A percentile compares a stretch with the other conserved stretches of the same genome.
These are phyloP conservation scores for Musca domestica DNA, from an alignment of 1,140 invertebrate species.

Conservation along the genomic window DNA sequence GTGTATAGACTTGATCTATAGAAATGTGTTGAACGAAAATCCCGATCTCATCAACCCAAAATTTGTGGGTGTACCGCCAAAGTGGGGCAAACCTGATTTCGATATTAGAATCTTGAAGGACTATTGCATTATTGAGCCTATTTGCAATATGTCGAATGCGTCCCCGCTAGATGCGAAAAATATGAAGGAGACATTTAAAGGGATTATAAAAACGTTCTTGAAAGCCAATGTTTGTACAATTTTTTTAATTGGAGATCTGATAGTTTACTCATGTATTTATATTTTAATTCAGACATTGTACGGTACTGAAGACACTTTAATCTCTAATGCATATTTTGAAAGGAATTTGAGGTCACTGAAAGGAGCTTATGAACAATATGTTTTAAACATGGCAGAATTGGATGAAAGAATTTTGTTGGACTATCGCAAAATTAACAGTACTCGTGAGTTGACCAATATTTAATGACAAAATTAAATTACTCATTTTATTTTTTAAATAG, in stretches of 20 bases:
- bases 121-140: constrained; percentile 78
- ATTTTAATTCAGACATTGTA: constrained; percentile 37
- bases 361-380: constrained; percentile 86
- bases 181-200: constrained; percentile 85
- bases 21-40: constrained; percentile 78
- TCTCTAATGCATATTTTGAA: constrained; percentile 74
- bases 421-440: constrained; percentile 23
- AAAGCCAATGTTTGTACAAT: constrained; percentile 63
- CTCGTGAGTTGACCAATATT: not conserved
- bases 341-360: constrained; percentile 80
- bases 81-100: constrained; percentile 70
- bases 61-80: constrained; percentile 74
- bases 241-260: constrained; percentile 32
- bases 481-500: not conserved
- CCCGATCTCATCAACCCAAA: constrained; percentile 81
- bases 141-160: constrained; percentile 81
- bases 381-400: constrained; percentile 89
- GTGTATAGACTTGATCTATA: constrained; percentile 87
- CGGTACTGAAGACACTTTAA: constrained; percentile 59
- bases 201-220: constrained; percentile 77
- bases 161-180: constrained; percentile 82
- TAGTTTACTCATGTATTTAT: constrained; percentile 25
- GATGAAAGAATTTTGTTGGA: constrained; percentile 93
- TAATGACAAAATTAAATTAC: not conserved
- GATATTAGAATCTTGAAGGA: constrained; percentile 62